Evolutionary conservation across 2,113 vertebrate genomes (phyloP).

Genomic region (Myrmecobius fasciatus): DNA sequence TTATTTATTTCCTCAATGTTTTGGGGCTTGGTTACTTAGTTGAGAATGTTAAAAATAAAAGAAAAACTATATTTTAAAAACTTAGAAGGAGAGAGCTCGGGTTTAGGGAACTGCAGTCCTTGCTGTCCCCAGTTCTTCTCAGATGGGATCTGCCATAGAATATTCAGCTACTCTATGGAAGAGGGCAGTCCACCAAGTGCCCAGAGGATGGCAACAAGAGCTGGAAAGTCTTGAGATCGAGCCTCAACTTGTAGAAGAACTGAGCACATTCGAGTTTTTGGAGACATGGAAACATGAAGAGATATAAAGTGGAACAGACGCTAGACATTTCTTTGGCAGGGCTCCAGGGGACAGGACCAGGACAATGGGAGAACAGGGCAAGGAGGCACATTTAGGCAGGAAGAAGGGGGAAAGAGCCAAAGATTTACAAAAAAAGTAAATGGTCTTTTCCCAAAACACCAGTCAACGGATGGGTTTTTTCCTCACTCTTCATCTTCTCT

Average conservation of each 20-base stretch:
- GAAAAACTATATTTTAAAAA: background rate
- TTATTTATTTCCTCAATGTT: background rate
- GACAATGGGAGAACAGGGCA: background rate
- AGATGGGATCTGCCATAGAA: background rate
- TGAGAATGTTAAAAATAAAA: background rate
- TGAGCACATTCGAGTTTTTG: background rate
- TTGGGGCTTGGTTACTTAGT: background rate
- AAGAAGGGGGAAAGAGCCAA: rapidly evolving
- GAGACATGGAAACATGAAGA: background rate
- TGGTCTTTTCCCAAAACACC: background rate
- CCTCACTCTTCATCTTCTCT: background rate
- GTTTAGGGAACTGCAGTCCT: background rate
- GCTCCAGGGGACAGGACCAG: background rate
- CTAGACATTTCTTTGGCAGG: background rate
- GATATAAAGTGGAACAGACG: background rate
- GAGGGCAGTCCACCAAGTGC: background rate
- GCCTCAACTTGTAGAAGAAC: background rate
- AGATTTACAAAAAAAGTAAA: background rate
- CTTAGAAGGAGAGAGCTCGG: background rate
- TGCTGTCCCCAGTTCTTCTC: background rate
- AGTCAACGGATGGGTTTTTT: background rate
- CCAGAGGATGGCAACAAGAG: background rate
- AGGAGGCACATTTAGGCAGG: background rate
- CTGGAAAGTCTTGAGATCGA: background rate
- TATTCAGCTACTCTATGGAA: background rate